Conservation (phyloP, 2,888 invertebrate genomes). For the Arctia plantaginis region DNA sequence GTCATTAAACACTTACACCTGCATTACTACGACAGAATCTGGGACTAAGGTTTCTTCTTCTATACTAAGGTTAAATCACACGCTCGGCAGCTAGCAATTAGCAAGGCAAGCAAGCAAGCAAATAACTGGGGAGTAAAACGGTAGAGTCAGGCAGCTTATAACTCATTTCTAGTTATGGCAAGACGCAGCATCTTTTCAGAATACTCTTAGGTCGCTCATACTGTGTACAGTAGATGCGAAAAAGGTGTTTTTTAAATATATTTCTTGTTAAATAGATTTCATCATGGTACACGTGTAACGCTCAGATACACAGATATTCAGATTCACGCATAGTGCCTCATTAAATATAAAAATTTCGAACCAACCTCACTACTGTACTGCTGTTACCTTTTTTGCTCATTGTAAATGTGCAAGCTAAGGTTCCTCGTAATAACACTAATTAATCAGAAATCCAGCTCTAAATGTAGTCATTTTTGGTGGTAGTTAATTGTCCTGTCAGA, state of each 20-base stretch:
- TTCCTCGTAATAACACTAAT: conserved; percentile 12
- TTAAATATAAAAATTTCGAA: not conserved
- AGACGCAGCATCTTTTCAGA: too few relatives aligned
- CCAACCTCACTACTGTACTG: not conserved
- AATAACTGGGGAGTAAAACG: not conserved
- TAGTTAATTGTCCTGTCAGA: conserved; percentile 67
- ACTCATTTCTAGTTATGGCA: not conserved
- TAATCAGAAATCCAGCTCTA: conserved; percentile 33
- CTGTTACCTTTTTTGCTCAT: not conserved
- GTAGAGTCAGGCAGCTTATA: not conserved
- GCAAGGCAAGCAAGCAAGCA: not conserved
- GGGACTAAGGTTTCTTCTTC: too few relatives aligned
- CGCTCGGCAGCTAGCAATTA: not conserved
- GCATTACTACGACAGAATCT: not conserved
- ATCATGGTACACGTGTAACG: too few relatives aligned
- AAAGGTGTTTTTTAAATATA: too few relatives aligned
- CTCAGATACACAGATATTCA: not conserved
- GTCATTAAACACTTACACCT: not conserved
- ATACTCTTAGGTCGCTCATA: too few relatives aligned
- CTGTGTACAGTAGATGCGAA: too few relatives aligned
- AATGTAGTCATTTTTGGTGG: conserved; percentile 53
- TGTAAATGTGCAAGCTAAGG: not conserved
- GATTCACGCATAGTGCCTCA: not conserved
- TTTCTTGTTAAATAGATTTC: too few relatives aligned
- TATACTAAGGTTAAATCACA: not conserved